phyloP scores from a whole-genome alignment of 1,140 invertebrate species.

The Rhizoglyphus robini region DNA sequence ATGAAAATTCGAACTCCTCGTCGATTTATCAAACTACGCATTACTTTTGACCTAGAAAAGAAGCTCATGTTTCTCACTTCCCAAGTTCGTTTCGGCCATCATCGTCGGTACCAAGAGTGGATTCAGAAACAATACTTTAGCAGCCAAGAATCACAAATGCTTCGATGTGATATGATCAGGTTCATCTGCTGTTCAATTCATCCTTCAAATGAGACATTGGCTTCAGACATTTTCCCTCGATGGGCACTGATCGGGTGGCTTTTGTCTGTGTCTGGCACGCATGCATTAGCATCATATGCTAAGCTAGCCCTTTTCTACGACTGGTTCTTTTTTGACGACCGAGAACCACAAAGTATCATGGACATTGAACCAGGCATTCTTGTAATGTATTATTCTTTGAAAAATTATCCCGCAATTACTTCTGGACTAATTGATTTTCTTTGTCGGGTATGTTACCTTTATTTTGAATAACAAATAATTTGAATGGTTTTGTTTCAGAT shows the following conservation, averaged over 20 bases:
- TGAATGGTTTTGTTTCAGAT: conserved; percentile 48
- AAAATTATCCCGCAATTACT: conserved; percentile 85
- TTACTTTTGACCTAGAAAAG: conserved; percentile 93
- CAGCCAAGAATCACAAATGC: conserved; percentile 87
- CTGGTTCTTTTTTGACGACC: conserved; percentile 90
- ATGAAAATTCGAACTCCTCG: conserved; percentile 76
- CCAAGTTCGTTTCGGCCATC: conserved; percentile 76
- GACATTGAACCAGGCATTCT: conserved; percentile 97
- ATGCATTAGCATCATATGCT: conserved; percentile 82
- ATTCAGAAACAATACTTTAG: conserved; percentile 91
- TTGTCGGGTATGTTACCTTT: conserved; percentile 50
- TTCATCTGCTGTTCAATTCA: conserved; percentile 97
- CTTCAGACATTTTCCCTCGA: conserved; percentile 93
- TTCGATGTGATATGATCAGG: conserved; percentile 83
- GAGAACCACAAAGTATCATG: conserved; percentile 81
- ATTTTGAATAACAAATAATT: conserved; percentile 5
- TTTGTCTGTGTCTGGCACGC: conserved; percentile 84
- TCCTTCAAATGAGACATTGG: conserved; percentile 88
- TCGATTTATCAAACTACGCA: conserved; percentile 70
- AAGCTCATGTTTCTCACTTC: conserved; percentile 85
- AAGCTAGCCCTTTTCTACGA: conserved; percentile 94
- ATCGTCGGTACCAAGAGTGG: conserved; percentile 97
- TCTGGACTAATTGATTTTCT: conserved; percentile 88
- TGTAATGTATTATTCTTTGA: conserved; percentile 93
- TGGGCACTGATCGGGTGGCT: conserved; percentile 98